Conservation (phyloP, 2,797 vertebrate species). For the Pseudomugil tenellus region DNA sequence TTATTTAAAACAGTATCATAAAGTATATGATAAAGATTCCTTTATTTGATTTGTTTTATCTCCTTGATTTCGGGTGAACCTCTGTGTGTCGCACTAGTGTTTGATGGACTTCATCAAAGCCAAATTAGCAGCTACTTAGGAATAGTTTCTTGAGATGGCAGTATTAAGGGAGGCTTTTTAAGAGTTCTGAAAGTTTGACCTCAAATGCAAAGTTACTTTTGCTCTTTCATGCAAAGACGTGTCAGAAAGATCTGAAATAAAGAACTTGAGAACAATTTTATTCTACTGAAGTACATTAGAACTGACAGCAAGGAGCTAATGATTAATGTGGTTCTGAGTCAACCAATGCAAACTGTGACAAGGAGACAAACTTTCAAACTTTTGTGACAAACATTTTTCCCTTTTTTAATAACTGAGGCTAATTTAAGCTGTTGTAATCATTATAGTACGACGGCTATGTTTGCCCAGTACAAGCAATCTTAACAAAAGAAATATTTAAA, state of each 20-base stretch:
- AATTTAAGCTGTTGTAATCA: background rate
- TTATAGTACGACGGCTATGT: background rate
- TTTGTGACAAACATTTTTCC: too few relatives aligned
- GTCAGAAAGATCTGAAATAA: conserved; percentile 9
- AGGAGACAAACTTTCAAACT: background rate
- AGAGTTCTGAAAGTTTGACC: conserved; percentile 8
- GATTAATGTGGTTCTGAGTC: background rate
- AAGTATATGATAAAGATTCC: too few relatives aligned
- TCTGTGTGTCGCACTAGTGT: too few relatives aligned
- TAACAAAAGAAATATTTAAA: background rate
- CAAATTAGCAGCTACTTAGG: background rate
- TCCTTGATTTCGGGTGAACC: too few relatives aligned
- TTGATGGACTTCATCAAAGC: background rate
- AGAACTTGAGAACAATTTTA: background rate
- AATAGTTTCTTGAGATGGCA: background rate
- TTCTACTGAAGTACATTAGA: background rate
- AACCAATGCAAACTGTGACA: background rate
- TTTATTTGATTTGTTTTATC: too few relatives aligned
- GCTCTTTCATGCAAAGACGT: conserved; percentile 9
- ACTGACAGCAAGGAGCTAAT: background rate
- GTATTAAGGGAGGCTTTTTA: conserved; percentile 3
- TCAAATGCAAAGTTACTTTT: conserved; percentile 2
- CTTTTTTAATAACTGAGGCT: background rate
- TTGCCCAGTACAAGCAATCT: background rate
- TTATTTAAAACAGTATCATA: too few relatives aligned